Evolutionary conservation across 2,113 vertebrate species (phyloP).

Genomic region (Serilophus lunatus): DNA sequence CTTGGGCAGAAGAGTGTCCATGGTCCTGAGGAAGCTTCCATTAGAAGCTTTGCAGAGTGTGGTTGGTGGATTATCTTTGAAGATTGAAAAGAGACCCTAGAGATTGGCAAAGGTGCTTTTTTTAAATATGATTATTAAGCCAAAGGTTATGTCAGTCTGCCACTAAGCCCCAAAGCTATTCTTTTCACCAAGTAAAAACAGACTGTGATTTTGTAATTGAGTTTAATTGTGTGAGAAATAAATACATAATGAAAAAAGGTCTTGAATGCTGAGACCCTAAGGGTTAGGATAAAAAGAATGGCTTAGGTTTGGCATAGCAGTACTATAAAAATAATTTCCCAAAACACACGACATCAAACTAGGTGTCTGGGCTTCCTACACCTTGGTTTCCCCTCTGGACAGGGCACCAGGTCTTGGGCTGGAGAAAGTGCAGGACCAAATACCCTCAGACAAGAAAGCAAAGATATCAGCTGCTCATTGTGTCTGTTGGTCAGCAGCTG

Average conservation of each 20-base stretch:
- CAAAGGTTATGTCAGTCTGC: neutral
- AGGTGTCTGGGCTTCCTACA: neutral
- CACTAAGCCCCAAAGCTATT: neutral
- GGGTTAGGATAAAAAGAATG: neutral
- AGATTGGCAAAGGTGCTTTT: neutral
- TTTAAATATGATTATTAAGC: neutral
- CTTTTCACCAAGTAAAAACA: neutral
- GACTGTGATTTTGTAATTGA: neutral
- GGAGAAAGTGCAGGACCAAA: neutral
- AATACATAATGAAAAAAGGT: neutral
- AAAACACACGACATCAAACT: accelerated
- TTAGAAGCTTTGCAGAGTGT: neutral
- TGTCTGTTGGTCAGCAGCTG: neutral
- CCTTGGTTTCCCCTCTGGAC: neutral
- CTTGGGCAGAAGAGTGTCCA: neutral
- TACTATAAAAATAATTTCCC: neutral
- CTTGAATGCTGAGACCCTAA: neutral
- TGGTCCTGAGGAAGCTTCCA: neutral
- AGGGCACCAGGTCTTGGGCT: neutral
- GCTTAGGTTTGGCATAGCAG: neutral
- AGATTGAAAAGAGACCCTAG: neutral
- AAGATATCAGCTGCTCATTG: neutral
- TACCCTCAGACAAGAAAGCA: neutral
- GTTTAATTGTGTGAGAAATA: neutral
- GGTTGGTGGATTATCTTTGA: neutral